Conservation (phyloP, 2,888 invertebrate species). For the Drosophila macrothrix region DNA sequence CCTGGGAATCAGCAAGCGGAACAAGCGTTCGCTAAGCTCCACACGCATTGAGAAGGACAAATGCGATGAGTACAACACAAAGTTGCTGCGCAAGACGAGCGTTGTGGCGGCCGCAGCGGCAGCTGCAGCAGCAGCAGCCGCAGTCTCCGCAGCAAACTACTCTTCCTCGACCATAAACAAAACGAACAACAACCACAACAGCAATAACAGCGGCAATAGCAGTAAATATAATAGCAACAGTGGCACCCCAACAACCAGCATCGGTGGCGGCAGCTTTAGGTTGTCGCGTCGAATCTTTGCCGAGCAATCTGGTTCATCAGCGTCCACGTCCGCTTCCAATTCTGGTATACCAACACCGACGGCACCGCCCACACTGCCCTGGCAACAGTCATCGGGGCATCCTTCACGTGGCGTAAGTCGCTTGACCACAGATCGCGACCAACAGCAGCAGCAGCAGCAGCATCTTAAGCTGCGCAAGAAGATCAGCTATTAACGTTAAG, state of each 20-base stretch:
- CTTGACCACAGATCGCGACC: conserved; percentile 46
- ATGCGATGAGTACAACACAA: conserved; percentile 85
- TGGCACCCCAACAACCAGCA: conserved; percentile 39
- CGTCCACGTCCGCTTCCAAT: conserved; percentile 78
- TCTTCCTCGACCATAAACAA: not conserved
- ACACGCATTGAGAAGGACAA: conserved; percentile 85
- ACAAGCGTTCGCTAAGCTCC: conserved; percentile 85
- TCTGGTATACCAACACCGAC: conserved; percentile 82
- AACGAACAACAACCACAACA: conserved; percentile 34
- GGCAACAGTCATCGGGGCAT: conserved; percentile 56
- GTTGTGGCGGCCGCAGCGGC: conserved; percentile 59
- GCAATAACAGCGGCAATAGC: conserved; percentile 35
- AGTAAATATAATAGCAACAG: conserved; percentile 40
- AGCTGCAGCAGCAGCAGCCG: conserved; percentile 34
- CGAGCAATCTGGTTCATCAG: conserved; percentile 65
- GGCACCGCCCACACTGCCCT: conserved; percentile 63
- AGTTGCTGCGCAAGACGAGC: conserved; percentile 83
- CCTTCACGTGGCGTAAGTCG: conserved; percentile 38
- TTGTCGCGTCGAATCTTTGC: conserved; percentile 65
- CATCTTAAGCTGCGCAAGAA: conserved; percentile 84
- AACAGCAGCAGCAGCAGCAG: conserved; percentile 68
- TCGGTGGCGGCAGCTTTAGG: conserved; percentile 60
- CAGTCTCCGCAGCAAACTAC: conserved; percentile 20
- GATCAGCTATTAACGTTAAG: conserved; percentile 79
- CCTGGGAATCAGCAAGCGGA: conserved; percentile 80